These are phyloP conservation scores for Apteryx owenii DNA, from an alignment of 2,113 vertebrate species.

Conservation along the genomic window DNA sequence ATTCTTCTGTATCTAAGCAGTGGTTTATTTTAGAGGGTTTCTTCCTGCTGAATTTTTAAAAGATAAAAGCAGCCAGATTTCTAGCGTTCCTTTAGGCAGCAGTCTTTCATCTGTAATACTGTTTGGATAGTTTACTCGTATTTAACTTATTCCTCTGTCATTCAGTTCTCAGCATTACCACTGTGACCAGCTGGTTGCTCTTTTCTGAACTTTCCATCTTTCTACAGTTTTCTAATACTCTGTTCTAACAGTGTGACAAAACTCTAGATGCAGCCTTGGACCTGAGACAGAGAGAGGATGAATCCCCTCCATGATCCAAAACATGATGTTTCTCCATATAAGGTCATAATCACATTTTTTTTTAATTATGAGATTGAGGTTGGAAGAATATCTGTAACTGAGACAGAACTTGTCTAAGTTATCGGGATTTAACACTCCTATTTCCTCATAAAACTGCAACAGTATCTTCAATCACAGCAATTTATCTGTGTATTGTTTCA, in stretches of 20 bases:
- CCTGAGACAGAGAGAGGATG: fast-evolving
- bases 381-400: slow-evolving; percentile 12
- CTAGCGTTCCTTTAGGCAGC: background rate
- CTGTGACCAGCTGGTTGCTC: background rate
- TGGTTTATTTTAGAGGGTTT: background rate
- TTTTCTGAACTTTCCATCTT: background rate
- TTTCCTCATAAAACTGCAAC: background rate
- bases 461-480: slow-evolving; percentile 4
- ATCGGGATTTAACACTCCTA: slow-evolving; percentile 3
- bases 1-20: background rate
- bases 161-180: background rate
- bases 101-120: background rate
- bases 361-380: background rate
- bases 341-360: background rate
- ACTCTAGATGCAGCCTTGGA: background rate
- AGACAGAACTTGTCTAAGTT: background rate
- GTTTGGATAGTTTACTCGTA: background rate
- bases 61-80: background rate
- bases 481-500: background rate
- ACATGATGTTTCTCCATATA: background rate
- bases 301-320: background rate
- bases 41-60: background rate
- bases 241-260: background rate
- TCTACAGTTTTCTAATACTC: background rate
- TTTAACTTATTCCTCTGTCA: background rate